phyloP scores from a whole-genome alignment of 2,113 vertebrate genomes.

The Mugil cephalus region DNA sequence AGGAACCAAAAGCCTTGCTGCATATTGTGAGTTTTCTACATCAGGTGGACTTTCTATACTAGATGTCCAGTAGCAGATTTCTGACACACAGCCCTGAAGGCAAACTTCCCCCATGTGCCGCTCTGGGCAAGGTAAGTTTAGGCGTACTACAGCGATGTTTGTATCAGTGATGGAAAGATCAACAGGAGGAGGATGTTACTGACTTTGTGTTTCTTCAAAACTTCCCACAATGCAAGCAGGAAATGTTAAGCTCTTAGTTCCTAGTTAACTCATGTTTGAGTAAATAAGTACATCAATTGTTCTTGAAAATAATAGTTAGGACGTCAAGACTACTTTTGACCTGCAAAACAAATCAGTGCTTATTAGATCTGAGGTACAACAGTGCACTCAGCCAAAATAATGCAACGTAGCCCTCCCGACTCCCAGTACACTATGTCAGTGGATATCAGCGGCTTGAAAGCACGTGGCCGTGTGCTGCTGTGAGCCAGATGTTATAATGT shows the following conservation, averaged over 20 bases:
- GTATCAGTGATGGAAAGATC: too few species aligned
- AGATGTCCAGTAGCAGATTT: too few species aligned
- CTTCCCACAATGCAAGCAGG: not conserved
- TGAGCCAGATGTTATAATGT: constrained; percentile 8
- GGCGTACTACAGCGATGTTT: too few species aligned
- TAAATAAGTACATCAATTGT: too few species aligned
- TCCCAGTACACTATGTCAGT: constrained; percentile 31
- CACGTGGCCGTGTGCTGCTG: constrained; percentile 25
- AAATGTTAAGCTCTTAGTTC: not conserved
- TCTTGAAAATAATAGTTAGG: too few species aligned
- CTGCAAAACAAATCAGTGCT: constrained; percentile 15
- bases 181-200: too few species aligned
- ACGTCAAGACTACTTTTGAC: constrained; percentile 10
- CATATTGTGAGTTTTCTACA: too few species aligned
- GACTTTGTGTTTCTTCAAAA: not conserved
- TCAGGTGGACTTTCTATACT: too few species aligned
- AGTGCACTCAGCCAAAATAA: constrained; percentile 1
- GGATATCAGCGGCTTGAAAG: constrained; percentile 30
- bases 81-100: too few species aligned
- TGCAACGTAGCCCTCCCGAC: not conserved
- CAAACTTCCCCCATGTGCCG: too few species aligned
- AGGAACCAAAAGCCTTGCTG: too few species aligned
- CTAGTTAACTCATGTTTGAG: not conserved
- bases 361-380: not conserved
- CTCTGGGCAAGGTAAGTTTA: too few species aligned